Evolutionary conservation across 2,113 vertebrate species (phyloP).

Genomic region (Chrysochloris asiatica): DNA sequence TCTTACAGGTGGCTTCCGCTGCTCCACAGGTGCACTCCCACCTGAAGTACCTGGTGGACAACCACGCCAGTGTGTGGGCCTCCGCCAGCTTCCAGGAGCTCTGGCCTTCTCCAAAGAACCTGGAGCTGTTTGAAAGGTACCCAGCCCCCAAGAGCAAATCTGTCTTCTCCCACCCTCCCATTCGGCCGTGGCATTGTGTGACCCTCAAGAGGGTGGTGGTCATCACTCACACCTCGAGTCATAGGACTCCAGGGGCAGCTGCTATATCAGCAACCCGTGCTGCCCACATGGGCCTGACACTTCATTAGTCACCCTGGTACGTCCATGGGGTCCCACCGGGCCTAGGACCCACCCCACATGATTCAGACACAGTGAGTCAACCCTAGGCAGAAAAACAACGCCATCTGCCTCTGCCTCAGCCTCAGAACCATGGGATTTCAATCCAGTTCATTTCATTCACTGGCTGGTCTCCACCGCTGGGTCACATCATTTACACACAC

Average conservation of each 20-base stretch:
- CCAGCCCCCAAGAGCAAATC: not conserved
- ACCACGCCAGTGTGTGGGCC: conserved; percentile 95
- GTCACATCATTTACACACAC: too few species aligned
- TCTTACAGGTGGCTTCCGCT: not conserved
- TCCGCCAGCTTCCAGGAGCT: conserved; percentile 93
- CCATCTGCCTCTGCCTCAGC: not conserved
- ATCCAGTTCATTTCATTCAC: not conserved
- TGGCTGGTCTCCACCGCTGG: not conserved
- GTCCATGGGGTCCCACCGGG: not conserved
- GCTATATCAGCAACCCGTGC: accelerated
- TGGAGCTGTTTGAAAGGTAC: conserved; percentile 96
- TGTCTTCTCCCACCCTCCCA: not conserved
- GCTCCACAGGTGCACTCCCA: conserved; percentile 92
- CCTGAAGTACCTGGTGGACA: conserved; percentile 93
- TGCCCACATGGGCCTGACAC: not conserved
- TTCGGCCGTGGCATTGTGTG: not conserved
- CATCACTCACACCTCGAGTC: not conserved
- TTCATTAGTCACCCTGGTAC: not conserved
- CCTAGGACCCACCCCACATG: not conserved
- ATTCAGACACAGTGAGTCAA: not conserved
- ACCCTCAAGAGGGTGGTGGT: not conserved
- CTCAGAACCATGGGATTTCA: not conserved
- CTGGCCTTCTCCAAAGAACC: conserved; percentile 92
- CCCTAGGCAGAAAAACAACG: not conserved
- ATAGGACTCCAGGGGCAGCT: not conserved